Conservation (phyloP, 2,113 vertebrate species). For the Sebastes fasciatus region DNA sequence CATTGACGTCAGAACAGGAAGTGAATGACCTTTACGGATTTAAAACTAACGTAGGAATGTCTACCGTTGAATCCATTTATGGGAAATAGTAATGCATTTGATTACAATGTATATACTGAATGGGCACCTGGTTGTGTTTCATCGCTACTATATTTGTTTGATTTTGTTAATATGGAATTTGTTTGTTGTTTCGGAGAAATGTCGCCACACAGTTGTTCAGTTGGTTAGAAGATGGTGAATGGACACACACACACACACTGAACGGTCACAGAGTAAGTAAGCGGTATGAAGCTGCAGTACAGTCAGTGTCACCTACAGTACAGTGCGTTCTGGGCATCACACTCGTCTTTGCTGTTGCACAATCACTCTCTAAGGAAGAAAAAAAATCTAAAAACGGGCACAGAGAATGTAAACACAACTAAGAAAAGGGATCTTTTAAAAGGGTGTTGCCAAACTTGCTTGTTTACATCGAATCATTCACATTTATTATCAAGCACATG, state of each 20-base stretch:
- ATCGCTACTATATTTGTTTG: slow-evolving; percentile 66
- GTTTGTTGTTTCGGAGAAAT: slow-evolving; percentile 71
- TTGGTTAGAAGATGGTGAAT: slow-evolving; percentile 51
- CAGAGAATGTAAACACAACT: slow-evolving; percentile 75
- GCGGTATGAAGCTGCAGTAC: slow-evolving; percentile 72
- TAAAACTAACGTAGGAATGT: slow-evolving; percentile 74
- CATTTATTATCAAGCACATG: slow-evolving; percentile 65
- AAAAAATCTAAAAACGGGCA: slow-evolving; percentile 43
- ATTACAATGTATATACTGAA: slow-evolving; percentile 80
- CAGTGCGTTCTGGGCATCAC: slow-evolving; percentile 48
- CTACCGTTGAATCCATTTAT: slow-evolving; percentile 71
- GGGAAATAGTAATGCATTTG: slow-evolving; percentile 75
- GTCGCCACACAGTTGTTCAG: slow-evolving; percentile 65
- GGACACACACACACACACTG: slow-evolving; percentile 17
- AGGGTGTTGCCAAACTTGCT: slow-evolving; percentile 53
- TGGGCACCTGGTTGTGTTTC: slow-evolving; percentile 73
- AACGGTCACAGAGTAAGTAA: slow-evolving; percentile 4
- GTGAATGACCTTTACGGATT: slow-evolving; percentile 71
- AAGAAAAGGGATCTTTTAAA: slow-evolving; percentile 54
- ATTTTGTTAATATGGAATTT: slow-evolving; percentile 67
- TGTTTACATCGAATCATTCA: slow-evolving; percentile 65
- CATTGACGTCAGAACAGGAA: slow-evolving; percentile 81
- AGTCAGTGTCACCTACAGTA: slow-evolving; percentile 41
- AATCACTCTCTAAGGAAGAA: slow-evolving; percentile 63
- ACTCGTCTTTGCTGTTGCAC: slow-evolving; percentile 71